A percentile compares a stretch with the other conserved stretches of the same genome.
Evolutionary conservation across 2,113 vertebrate genomes (phyloP).

Genomic region (Eretmochelys imbricata): DNA sequence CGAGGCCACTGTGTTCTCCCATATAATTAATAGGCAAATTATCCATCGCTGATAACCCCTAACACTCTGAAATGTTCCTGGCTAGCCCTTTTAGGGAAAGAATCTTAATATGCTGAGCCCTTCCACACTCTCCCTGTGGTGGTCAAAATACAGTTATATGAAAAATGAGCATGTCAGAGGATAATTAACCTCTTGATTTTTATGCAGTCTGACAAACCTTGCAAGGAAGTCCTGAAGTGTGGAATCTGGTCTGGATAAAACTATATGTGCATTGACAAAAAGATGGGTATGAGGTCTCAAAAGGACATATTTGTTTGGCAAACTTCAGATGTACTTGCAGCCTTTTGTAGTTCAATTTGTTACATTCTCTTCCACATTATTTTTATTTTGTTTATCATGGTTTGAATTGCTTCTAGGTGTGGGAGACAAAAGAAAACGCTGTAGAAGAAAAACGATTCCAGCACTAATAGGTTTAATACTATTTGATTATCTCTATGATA

Average conservation of each 20-base stretch:
- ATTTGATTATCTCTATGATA: background rate
- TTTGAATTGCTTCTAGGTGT: background rate
- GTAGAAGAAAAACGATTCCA: background rate
- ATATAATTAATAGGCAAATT: slow-evolving; percentile 71
- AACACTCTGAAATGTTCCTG: slow-evolving; percentile 44
- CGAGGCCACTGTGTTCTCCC: slow-evolving; percentile 28
- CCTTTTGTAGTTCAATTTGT: background rate
- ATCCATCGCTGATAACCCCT: slow-evolving; percentile 56
- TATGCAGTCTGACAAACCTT: slow-evolving; percentile 31
- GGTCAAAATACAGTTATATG: slow-evolving; percentile 72
- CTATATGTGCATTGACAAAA: background rate
- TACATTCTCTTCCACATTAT: background rate
- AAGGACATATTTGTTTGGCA: background rate
- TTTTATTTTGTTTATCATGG: fast-evolving
- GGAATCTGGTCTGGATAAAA: background rate
- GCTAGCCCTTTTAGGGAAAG: slow-evolving; percentile 69
- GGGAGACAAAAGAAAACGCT: background rate
- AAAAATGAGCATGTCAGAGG: slow-evolving; percentile 57
- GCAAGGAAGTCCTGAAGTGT: background rate
- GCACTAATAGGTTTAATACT: fast-evolving
- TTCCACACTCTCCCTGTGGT: slow-evolving; percentile 65
- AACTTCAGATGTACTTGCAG: background rate
- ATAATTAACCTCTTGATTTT: slow-evolving; percentile 64
- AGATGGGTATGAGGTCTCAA: background rate
- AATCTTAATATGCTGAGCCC: slow-evolving; percentile 68